Conservation (phyloP, 2,113 vertebrate genomes). For the Erinaceus europaeus region DNA sequence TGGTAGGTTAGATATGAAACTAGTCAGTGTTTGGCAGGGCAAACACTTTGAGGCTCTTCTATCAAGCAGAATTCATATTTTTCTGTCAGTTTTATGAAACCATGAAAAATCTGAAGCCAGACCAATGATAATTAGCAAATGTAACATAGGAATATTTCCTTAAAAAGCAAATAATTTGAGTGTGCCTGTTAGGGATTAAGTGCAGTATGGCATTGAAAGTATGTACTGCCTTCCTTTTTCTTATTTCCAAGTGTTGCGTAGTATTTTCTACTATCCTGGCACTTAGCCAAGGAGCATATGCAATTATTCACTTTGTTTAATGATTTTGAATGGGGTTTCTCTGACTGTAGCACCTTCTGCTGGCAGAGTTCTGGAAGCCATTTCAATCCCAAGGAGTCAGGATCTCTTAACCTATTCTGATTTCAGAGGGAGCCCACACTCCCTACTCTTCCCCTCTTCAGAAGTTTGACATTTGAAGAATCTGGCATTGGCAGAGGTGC, state of each 20-base stretch:
- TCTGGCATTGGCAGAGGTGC: conserved; percentile 20
- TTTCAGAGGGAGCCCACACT: too few species aligned
- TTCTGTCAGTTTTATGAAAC: too few species aligned
- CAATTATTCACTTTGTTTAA: neutral
- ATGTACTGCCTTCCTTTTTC: neutral
- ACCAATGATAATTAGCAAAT: neutral
- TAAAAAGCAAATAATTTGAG: neutral
- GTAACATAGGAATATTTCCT: neutral
- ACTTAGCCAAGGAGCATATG: neutral
- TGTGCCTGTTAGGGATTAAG: neutral
- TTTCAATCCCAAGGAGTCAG: too few species aligned
- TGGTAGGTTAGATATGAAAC: neutral
- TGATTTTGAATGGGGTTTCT: neutral
- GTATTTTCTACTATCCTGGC: neutral
- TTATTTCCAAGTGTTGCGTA: neutral
- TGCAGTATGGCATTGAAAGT: neutral
- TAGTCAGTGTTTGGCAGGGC: neutral
- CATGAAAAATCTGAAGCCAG: neutral
- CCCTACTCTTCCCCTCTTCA: neutral
- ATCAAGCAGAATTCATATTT: neutral
- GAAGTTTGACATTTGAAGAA: conserved; percentile 72
- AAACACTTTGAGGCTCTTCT: neutral
- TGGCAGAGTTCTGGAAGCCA: too few species aligned
- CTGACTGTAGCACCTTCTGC: neutral
- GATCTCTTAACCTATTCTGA: too few species aligned